Percentiles rank a stretch among this genome's conserved stretches.
Evolutionary conservation across 2,888 invertebrate species (phyloP).

Genomic region (Tinea pellionella): DNA sequence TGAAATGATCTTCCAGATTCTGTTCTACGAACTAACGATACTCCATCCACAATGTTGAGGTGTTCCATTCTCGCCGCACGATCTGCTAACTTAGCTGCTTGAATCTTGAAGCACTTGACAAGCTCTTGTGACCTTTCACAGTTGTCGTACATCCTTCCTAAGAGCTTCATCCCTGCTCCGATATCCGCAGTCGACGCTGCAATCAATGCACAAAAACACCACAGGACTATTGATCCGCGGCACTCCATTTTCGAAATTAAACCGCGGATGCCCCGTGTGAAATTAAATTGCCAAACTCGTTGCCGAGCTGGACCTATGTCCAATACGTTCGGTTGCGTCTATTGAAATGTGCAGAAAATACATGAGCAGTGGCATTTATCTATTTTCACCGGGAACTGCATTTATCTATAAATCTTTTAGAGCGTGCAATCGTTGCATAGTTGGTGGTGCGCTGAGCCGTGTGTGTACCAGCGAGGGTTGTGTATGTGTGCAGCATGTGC

Average conservation of each 20-base stretch:
- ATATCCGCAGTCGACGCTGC: constrained; percentile 48
- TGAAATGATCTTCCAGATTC: constrained; percentile 59
- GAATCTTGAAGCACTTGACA: constrained; percentile 77
- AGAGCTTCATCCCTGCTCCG: constrained; percentile 53
- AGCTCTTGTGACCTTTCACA: constrained; percentile 74
- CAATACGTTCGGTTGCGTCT: constrained; percentile 52
- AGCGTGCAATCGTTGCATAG: constrained; percentile 70
- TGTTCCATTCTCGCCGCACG: constrained; percentile 73
- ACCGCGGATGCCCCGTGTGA: constrained; percentile 33
- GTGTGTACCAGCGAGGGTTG: constrained; percentile 31
- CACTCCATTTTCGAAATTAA: constrained; percentile 36
- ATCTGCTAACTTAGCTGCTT: constrained; percentile 74
- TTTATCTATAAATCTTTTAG: constrained; percentile 71
- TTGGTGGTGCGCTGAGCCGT: constrained; percentile 60
- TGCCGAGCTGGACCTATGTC: constrained; percentile 35
- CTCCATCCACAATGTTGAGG: constrained; percentile 72
- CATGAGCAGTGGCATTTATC: constrained; percentile 66
- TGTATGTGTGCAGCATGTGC: constrained; percentile 17
- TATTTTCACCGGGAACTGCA: constrained; percentile 70
- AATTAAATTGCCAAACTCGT: constrained; percentile 20
- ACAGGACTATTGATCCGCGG: constrained; percentile 51
- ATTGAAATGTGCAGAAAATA: constrained; percentile 63
- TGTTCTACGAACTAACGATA: constrained; percentile 64
- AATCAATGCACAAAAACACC: constrained; percentile 41
- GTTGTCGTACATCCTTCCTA: constrained; percentile 69